Percentiles rank a stretch among this genome's conserved stretches.
phyloP scores from a whole-genome alignment of 2,113 vertebrate species.

The Leucosticte australis region DNA sequence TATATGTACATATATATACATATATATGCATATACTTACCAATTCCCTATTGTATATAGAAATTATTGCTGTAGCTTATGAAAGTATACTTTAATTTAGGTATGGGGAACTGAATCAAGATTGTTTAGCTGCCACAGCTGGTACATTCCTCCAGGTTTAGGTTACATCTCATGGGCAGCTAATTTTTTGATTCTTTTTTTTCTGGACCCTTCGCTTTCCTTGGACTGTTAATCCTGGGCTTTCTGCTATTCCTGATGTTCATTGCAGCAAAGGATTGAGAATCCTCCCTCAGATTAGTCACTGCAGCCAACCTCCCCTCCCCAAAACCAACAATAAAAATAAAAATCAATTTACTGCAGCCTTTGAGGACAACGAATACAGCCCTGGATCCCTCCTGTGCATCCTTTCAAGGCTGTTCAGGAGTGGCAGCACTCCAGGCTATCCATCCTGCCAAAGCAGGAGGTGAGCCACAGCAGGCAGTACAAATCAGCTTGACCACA shows the following conservation, averaged over 20 bases:
- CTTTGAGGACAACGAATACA: neutral
- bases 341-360: neutral
- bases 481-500: neutral
- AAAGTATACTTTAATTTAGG: constrained; percentile 38
- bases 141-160: neutral
- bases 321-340: neutral
- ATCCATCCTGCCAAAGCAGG: fast-evolving
- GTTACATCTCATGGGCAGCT: neutral
- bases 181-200: neutral
- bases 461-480: neutral
- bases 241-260: neutral
- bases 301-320: neutral
- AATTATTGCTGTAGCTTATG: constrained; percentile 10
- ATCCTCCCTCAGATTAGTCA: neutral
- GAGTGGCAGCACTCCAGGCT: neutral
- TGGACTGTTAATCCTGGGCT: neutral
- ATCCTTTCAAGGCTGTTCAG: neutral
- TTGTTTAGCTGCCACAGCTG: neutral
- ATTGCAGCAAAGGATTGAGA: neutral
- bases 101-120: constrained; percentile 8
- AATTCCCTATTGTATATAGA: constrained; percentile 66
- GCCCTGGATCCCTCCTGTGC: neutral
- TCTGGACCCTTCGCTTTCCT: neutral
- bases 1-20: constrained; percentile 39
- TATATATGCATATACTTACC: neutral